Conservation (phyloP, 2,113 vertebrate species). For the Megaceryle maxima region DNA sequence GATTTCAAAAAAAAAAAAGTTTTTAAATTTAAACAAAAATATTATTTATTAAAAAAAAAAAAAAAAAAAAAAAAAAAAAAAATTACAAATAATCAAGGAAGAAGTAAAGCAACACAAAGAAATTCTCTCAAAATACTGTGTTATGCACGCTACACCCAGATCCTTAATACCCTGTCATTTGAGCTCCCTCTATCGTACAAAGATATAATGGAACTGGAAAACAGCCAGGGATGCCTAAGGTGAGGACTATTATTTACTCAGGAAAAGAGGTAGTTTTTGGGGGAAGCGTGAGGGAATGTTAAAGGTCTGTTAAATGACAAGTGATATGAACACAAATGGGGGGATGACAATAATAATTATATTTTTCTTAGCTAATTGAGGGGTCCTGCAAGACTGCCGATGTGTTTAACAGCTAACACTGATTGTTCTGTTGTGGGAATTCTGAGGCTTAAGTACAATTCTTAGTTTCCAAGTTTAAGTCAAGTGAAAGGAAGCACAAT, state of each 20-base stretch:
- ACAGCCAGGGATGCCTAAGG: neutral
- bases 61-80: too few relatives aligned
- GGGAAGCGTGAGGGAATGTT: neutral
- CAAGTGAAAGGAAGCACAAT: neutral
- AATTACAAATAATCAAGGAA: neutral
- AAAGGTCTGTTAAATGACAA: neutral
- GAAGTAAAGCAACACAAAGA: neutral
- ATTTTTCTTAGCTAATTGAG: neutral
- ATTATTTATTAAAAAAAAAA: too few relatives aligned
- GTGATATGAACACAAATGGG: neutral
- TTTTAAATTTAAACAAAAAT: too few relatives aligned
- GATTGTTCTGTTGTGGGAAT: neutral
- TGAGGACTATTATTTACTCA: accelerated
- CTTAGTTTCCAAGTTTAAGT: neutral
- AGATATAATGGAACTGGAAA: neutral
- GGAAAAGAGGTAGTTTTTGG: neutral
- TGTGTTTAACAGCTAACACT: accelerated
- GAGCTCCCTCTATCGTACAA: neutral
- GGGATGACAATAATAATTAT: neutral
- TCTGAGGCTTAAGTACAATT: neutral
- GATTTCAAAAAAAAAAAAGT: too few relatives aligned
- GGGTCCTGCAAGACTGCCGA: neutral
- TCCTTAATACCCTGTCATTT: neutral
- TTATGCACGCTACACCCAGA: neutral
- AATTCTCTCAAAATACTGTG: neutral